A percentile compares a stretch with the other conserved stretches of the same genome.
These are phyloP conservation scores for Acleris laterana DNA, from an alignment of 2,888 invertebrate species.

Conservation along the genomic window DNA sequence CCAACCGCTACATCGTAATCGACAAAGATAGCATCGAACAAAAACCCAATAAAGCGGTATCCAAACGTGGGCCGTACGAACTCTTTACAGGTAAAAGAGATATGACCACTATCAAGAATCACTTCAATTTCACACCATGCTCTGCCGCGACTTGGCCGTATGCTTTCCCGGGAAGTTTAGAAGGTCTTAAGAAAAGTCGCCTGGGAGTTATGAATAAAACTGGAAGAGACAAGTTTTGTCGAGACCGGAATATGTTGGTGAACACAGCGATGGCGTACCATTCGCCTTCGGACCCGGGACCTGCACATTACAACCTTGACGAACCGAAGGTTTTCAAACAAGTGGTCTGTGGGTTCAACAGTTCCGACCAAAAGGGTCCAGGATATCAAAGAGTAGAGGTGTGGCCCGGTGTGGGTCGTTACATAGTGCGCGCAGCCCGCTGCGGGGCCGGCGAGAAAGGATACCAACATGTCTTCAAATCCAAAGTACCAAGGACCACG, in stretches of 20 bases:
- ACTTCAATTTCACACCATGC: not conserved
- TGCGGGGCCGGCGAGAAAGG: not conserved
- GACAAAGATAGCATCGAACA: not conserved
- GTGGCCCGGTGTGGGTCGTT: slow-evolving; percentile 1
- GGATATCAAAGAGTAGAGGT: not conserved
- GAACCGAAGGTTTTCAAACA: not conserved
- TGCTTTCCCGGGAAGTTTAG: not conserved
- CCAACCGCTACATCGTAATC: not conserved
- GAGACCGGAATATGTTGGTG: not conserved
- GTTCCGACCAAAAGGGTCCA: not conserved
- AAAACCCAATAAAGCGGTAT: not conserved
- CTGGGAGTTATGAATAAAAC: not conserved
- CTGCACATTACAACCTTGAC: not conserved
- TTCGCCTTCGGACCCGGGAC: not conserved
- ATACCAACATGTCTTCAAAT: not conserved
- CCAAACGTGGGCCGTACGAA: not conserved
- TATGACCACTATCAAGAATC: not conserved
- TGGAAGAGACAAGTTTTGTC: not conserved
- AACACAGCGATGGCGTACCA: not conserved
- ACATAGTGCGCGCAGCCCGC: not conserved
- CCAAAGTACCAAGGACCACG: not conserved
- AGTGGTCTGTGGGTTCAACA: not conserved
- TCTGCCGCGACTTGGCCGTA: not conserved
- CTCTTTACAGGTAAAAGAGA: slow-evolving; percentile 1
- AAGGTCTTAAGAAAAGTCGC: not conserved